Conservation (phyloP, 53 echinoderm and acorn worm species). For the Echinometra lucunter region DNA sequence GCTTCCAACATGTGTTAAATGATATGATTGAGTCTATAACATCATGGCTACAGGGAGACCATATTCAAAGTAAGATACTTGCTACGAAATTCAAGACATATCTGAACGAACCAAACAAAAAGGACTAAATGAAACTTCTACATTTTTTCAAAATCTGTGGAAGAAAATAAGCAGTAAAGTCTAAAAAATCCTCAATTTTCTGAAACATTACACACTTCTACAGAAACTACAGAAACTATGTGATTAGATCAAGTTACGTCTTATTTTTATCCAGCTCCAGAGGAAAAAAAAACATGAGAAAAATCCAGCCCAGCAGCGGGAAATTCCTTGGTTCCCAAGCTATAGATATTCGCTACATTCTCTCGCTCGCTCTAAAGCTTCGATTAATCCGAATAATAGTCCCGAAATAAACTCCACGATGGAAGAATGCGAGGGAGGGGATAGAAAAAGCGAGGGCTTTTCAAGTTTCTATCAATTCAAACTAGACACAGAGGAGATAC, state of each 20-base stretch:
- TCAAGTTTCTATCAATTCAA: conserved; percentile 19
- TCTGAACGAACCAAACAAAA: neutral
- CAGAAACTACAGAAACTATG: neutral
- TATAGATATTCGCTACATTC: conserved; percentile 24
- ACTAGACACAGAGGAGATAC: conserved; percentile 25
- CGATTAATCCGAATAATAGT: conserved; percentile 47
- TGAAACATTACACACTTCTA: neutral
- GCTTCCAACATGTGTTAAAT: no score
- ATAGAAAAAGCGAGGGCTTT: neutral
- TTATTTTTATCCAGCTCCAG: neutral
- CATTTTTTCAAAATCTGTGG: neutral
- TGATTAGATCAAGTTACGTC: neutral
- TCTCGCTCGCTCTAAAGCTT: neutral
- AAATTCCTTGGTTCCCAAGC: conserved; percentile 54
- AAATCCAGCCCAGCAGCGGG: conserved; percentile 5
- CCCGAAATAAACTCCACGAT: conserved; percentile 3
- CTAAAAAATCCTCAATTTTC: neutral
- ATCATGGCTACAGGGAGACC: no score
- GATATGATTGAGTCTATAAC: no score
- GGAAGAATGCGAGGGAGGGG: neutral
- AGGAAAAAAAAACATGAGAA: neutral
- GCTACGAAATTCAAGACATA: neutral
- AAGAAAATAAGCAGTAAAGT: neutral
- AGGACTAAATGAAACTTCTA: neutral
- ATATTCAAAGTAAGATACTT: neutral